phyloP scores from a whole-genome alignment of 2,888 invertebrate genomes.

The Lampropteryx suffumata region DNA sequence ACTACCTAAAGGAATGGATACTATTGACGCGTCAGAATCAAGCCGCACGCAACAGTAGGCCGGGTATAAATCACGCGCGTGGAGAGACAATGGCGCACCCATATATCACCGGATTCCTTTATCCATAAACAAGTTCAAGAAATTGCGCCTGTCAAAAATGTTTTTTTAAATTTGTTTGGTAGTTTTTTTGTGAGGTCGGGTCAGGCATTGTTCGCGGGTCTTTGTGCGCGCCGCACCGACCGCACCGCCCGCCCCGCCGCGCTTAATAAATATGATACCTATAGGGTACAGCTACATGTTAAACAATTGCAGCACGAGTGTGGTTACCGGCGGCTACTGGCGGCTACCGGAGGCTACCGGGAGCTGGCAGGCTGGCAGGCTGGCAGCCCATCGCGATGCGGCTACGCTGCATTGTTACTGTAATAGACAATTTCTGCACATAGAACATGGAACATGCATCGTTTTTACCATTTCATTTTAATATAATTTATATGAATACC shows the following conservation, averaged over 20 bases:
- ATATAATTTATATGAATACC: too few species aligned
- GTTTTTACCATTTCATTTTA: too few species aligned
- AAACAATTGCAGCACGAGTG: conserved; percentile 24
- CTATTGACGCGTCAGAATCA: conserved; percentile 6
- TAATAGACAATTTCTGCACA: too few species aligned
- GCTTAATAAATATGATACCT: too few species aligned
- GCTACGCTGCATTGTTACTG: too few species aligned
- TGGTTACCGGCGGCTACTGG: too few species aligned
- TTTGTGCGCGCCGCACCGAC: conserved; percentile 37
- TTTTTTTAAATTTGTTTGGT: conserved; percentile 38
- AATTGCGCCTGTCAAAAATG: conserved; percentile 52
- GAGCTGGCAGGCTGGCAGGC: too few species aligned
- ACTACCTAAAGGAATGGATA: not conserved
- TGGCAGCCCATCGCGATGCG: too few species aligned
- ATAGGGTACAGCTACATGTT: conserved; percentile 27
- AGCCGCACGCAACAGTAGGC: conserved; percentile 2
- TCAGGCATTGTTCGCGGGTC: conserved; percentile 46
- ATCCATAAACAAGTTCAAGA: conserved; percentile 48
- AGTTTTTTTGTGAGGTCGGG: conserved; percentile 44
- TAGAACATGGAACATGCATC: too few species aligned
- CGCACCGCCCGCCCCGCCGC: conserved; percentile 25
- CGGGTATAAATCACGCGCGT: conserved; percentile 25
- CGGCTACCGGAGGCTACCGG: conserved; percentile 14
- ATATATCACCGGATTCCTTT: conserved; percentile 56
- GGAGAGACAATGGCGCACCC: conserved; percentile 38